Evolutionary conservation across 2,113 vertebrate species (phyloP).

Genomic region (Semnopithecus entellus): DNA sequence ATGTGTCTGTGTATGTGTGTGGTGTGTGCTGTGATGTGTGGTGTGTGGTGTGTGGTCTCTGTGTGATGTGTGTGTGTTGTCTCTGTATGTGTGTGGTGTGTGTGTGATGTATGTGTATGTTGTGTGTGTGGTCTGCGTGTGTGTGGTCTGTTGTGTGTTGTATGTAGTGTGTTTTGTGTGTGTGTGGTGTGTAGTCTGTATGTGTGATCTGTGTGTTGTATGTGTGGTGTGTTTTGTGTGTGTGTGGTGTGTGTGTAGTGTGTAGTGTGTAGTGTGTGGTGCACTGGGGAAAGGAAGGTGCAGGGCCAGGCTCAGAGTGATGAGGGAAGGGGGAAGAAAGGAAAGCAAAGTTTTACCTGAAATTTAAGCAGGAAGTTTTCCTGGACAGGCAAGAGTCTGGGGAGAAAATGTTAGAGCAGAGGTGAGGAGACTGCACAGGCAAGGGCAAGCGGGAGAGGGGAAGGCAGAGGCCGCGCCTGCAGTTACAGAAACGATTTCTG

Average conservation of each 20-base stretch:
- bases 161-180: not conserved
- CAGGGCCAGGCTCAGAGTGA: not conserved
- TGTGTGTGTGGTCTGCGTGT: not conserved
- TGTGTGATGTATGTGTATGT: not conserved
- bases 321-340: not conserved
- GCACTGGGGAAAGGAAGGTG: not conserved
- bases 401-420: constrained; percentile 63
- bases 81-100: not conserved
- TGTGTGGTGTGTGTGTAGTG: not conserved
- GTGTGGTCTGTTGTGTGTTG: not conserved
- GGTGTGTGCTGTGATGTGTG: not conserved
- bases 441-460: not conserved
- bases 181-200: accelerated
- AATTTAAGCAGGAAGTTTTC: constrained; percentile 99
- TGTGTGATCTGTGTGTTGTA: not conserved
- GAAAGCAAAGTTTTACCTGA: constrained; percentile 87
- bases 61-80: accelerated
- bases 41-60: not conserved
- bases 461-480: not conserved
- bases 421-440: constrained; percentile 30
- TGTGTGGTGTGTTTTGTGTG: not conserved
- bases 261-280: no score
- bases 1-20: no score
- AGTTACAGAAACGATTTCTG: not conserved
- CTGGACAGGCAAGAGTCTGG: constrained; percentile 95